Evolutionary conservation across 2,888 invertebrate species (phyloP), one percentile per base, ranked within the genome.

Genomic region (Nebria salina): DNA sequence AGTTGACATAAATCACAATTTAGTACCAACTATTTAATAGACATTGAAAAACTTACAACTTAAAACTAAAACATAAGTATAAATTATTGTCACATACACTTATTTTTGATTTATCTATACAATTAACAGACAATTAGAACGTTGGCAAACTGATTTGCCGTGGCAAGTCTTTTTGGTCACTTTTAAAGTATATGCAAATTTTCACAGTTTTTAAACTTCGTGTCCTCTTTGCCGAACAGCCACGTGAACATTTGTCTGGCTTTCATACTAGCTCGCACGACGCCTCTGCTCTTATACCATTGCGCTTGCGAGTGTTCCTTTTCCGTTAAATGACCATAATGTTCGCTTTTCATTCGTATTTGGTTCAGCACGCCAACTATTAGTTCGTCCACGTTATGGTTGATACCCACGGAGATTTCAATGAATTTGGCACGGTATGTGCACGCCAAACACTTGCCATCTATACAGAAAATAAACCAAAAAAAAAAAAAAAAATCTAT

Each of bases 311-410:
- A 84, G 83, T 86, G 85, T 41, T 86, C 86, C 5, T 85, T 84
- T 42, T 88, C 87, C 7, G 65, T 73, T 6, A 81, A 72, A 26
- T 81, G 81, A 13, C 87, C 88, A 84, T 89, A 90, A 85, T 94
- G 93, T 84, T 93, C 92, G 85, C 92, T 92, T 89, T 96, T 96
- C 84, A 97, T 91, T 76, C 97, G 92, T 85, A 98, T 97, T 89
- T 98, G 97, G 85, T 95, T 96, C 83, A 98, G 92, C 81, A 97
- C 94, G 0, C 98, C 98, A 34, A 97, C 98, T 70, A 98, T 91
- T 0, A 98, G 92, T 86, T 98, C 98, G 90, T 98, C 98, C 42
- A 98, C 97, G 88, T 98, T 97, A 91, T 98, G 97, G 89, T 98
- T 98, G 86, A 98, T 96, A 13, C 97, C 98, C 13, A 98, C 98